Evolutionary conservation across 2,888 invertebrate species (phyloP), one percentile per base, ranked within the genome.

Genomic region (Asteroscopus sphinx): DNA sequence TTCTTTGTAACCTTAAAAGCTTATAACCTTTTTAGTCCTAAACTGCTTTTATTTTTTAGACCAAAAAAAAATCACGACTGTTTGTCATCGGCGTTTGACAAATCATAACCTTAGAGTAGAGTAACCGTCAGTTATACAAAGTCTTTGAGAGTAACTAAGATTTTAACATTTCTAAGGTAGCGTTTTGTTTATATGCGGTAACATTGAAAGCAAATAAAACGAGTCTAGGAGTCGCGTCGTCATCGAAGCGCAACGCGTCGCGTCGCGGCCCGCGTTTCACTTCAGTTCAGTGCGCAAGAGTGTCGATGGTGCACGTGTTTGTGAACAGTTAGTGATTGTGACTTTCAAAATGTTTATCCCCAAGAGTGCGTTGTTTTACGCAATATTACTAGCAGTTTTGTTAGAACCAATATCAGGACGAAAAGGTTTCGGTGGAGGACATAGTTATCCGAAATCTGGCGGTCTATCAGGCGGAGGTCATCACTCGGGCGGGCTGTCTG

Each of bases 401-500:
- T 73, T 81, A 49, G 73, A 80, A 41, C 80, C 81, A 35, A 79
- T 76, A 64, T 79, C 78, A 30, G 77, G 81, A 39, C 79, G 81
- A 56, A 79, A 56, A 49, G 74, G 82, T 36, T 74, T 75, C 32
- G 68, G 83, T 61, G 73, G 85, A 11, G 68, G 80, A 30, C 86
- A 85, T 59, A 75, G 79, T 49, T 86, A 89, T 69, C 86, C 89
- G 7, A 77, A 73, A 53, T 82, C 83, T 0, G 82, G 83, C n/a
- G 83, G 85, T 11, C 67, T 77, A 13, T 76, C 77, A 3, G 76
- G 76, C 0, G 77, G 77, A 49, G 70, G 80, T 51, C 83, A 79
- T 54, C 77, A 61, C 9, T 73, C 82, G 8, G 78, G 82, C 11
- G 86, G 76, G 0, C 45, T 81, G 16, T 82, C 84, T 39, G 77